Evolutionary conservation across 2,888 invertebrate species (phyloP).

Genomic region (Strigamia crassipes): DNA sequence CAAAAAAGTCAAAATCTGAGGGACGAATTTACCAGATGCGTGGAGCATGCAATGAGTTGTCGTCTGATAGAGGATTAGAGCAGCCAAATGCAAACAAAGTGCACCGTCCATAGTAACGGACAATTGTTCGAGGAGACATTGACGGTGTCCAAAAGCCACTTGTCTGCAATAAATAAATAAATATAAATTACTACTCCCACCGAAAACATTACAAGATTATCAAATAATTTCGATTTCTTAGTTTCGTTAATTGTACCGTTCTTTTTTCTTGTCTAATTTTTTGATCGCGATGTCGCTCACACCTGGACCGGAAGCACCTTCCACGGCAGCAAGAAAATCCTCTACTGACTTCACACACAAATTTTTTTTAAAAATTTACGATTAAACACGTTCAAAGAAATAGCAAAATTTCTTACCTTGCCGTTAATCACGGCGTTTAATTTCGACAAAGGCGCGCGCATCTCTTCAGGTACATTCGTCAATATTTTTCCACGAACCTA

Average conservation of each 20-base stretch:
- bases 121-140: slow-evolving; percentile 78
- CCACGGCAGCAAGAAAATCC: slow-evolving; percentile 76
- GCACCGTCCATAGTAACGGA: slow-evolving; percentile 74
- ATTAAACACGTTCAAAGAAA: neutral
- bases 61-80: slow-evolving; percentile 77
- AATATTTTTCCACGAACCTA: slow-evolving; percentile 62
- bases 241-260: slow-evolving; percentile 58
- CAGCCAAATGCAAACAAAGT: slow-evolving; percentile 75
- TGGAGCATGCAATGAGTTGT: slow-evolving; percentile 82
- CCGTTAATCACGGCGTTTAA: slow-evolving; percentile 48
- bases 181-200: no score
- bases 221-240: neutral
- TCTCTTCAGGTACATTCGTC: slow-evolving; percentile 66
- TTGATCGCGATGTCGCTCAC: slow-evolving; percentile 72
- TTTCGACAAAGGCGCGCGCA: slow-evolving; percentile 66
- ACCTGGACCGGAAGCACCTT: slow-evolving; percentile 65
- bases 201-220: no score
- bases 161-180: slow-evolving; percentile 63
- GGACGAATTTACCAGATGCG: slow-evolving; percentile 91
- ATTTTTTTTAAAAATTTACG: neutral
- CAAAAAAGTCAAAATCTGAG: slow-evolving; percentile 75
- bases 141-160: slow-evolving; percentile 76
- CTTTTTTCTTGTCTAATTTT: slow-evolving; percentile 88
- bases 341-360: slow-evolving; percentile 65
- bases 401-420: slow-evolving; percentile 45